Evolutionary conservation across 2,797 vertebrate species (phyloP), one percentile per base, ranked within the genome.

Genomic region (Malurus leucopterus): DNA sequence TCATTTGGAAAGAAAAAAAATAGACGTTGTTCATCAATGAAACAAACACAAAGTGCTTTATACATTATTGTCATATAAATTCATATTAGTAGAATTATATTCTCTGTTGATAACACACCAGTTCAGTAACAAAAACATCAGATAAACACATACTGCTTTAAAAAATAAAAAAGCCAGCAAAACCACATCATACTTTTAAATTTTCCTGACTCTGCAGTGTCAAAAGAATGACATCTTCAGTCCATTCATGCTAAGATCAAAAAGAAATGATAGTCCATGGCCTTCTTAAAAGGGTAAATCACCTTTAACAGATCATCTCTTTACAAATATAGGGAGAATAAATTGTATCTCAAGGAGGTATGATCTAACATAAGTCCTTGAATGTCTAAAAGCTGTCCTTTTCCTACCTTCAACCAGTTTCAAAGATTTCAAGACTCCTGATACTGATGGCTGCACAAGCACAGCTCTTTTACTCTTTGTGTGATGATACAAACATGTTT

Each of bases 161-260:
- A 74, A 65, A 29, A 40, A 13, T 6, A 24, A 3, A 46, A 78
- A 34, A 26, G 2, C 17, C 21, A 51, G 11, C 15, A n/a, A 43
- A 67, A 18, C 1, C 2, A 19, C 1, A 22, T n/a, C 15, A 13
- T 36, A 19, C 5, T 4, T 4, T 58, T 50, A 43, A n/a, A 7
- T 49, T 57, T 70, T 18, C 9, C 11, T 73, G 47, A 27, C 17
- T 38, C 19, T 43, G 3, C 4, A 30, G 4, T 51, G 13, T 32
- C 34, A 49, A 82, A 81, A 3, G 11, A 88, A 55, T 40, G 4
- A 43, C 9, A 57, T 58, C 34, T 44, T 9, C 12, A 53, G 6
- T 15, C 15, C 0, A 3, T 30, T 85, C 32, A 51, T 21, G 8
- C 3, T 79, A 47, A 64, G 20, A 47, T 51, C 15, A 75, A 55